Evolutionary conservation across 2,888 invertebrate species (phyloP), one percentile per base, ranked within the genome.

Genomic region (Lasioglossum villosulum): DNA sequence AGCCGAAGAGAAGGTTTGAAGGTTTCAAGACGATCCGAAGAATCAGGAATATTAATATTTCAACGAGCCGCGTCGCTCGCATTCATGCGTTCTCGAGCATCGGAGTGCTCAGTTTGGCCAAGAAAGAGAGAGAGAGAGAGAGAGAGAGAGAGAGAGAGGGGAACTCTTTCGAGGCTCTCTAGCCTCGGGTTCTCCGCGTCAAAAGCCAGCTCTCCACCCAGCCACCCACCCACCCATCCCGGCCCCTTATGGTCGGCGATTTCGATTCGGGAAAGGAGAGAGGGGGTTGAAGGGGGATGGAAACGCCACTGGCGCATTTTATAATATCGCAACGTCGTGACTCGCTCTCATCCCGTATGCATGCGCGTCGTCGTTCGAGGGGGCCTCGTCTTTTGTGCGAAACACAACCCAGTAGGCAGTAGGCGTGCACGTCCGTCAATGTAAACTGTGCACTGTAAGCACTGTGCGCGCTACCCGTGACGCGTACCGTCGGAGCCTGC

Each of bases 331-430:
- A 19, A 70, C 76, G 78, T 59, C 66, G 73, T 63, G 73, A 76
- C 78, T 48, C 14, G 77, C 59, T 88, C 79, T 88, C 88, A 83
- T 88, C 79, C 45, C 30, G 79, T 82, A 83, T 88, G 83, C 88
- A 88, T 86, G 68, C 30, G 68, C 52, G 70, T 80, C 52, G 66
- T 37, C 72, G 52, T 74, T 30, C 63, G 68, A 45, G 71, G 23
- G n/a, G 19, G 23, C 68, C 45, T 30, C 66, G 45, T 19, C 81
- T 79, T 83, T 85, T 76, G 73, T 79, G 68, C 63, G 27, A 76
- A 83, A 85, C 56, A 45, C 30, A 75, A 27, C 74, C 27, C 42
- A 59, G 63, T 70, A 79, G 79, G 68, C 42, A 59, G 63, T 70
- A 79, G 79, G 68, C 75, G 68, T 52, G 34, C 37, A 66, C 73